phyloP scores from a whole-genome alignment of 2,888 invertebrate genomes.

The Itoplectis maculator region DNA sequence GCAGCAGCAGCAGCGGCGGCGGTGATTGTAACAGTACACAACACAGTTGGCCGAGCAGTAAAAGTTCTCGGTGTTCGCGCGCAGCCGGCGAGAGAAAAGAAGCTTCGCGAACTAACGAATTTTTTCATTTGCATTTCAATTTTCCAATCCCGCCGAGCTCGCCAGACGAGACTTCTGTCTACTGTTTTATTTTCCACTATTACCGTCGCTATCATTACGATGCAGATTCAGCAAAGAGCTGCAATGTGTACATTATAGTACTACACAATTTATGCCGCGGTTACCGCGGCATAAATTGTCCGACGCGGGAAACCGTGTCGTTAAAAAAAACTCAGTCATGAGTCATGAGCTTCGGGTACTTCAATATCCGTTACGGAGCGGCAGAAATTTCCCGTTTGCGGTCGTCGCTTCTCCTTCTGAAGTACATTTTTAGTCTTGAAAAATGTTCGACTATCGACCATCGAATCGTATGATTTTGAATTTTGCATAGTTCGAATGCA shows the following conservation, averaged over 20 bases:
- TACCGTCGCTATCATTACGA: constrained; percentile 1
- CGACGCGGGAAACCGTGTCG: not conserved
- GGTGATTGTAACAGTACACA: constrained; percentile 30
- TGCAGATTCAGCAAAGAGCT: not conserved
- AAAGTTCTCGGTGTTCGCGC: constrained; percentile 43
- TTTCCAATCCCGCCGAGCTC: constrained; percentile 37
- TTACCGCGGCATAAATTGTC: not conserved
- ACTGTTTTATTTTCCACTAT: not conserved
- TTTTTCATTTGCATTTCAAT: constrained; percentile 66
- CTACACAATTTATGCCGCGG: not conserved
- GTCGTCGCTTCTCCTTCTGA: too few species aligned
- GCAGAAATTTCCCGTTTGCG: too few species aligned
- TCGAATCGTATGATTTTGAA: too few species aligned
- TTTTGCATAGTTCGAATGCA: too few species aligned
- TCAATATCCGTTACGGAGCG: too few species aligned
- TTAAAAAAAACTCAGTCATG: not conserved
- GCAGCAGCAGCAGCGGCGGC: constrained; percentile 13
- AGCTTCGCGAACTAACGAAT: constrained; percentile 50
- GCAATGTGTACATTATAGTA: not conserved
- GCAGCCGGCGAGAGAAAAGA: constrained; percentile 12
- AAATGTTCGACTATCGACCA: too few species aligned
- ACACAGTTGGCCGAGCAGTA: constrained; percentile 37
- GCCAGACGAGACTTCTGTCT: constrained; percentile 18
- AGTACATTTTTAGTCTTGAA: too few species aligned
- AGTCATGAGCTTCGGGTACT: not conserved